These are phyloP conservation scores for Apeltes quadracus DNA, from an alignment of 2,113 vertebrate genomes.

Conservation along the genomic window DNA sequence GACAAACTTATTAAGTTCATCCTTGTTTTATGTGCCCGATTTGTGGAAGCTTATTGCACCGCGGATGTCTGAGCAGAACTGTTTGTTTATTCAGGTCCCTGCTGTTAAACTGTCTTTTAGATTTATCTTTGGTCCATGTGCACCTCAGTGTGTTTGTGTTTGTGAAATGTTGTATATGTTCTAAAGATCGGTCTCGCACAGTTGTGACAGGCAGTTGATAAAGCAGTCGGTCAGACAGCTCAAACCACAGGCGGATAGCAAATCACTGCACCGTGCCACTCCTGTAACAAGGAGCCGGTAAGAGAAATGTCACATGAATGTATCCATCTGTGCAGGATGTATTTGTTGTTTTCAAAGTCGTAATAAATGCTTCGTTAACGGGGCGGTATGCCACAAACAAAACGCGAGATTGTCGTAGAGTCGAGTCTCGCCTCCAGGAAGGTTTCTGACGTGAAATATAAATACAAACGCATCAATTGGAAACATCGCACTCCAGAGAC, in stretches of 20 bases:
- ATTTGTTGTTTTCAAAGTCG: not conserved
- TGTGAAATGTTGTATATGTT: not conserved
- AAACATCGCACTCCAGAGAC: not conserved
- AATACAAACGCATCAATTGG: not conserved
- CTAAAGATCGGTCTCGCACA: not conserved
- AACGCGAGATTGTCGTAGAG: not conserved
- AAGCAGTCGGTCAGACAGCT: slow-evolving; percentile 50
- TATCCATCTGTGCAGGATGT: slow-evolving; percentile 13
- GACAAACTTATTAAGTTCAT: not conserved
- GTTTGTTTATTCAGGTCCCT: not conserved
- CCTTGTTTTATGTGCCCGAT: not conserved
- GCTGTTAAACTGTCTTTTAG: not conserved
- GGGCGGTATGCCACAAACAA: not conserved
- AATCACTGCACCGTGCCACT: slow-evolving; percentile 33
- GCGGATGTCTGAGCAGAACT: not conserved
- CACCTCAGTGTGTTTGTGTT: slow-evolving; percentile 10
- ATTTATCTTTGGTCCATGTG: slow-evolving; percentile 5
- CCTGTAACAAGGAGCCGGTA: slow-evolving; percentile 40
- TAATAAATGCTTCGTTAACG: not conserved
- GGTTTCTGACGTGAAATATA: not conserved
- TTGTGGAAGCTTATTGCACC: not conserved
- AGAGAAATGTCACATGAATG: slow-evolving; percentile 55
- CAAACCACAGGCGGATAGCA: slow-evolving; percentile 51
- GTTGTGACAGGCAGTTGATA: slow-evolving; percentile 23
- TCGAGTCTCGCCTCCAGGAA: not conserved